Conservation (phyloP, 1,140 invertebrate species). For the Listronotus bonariensis region DNA sequence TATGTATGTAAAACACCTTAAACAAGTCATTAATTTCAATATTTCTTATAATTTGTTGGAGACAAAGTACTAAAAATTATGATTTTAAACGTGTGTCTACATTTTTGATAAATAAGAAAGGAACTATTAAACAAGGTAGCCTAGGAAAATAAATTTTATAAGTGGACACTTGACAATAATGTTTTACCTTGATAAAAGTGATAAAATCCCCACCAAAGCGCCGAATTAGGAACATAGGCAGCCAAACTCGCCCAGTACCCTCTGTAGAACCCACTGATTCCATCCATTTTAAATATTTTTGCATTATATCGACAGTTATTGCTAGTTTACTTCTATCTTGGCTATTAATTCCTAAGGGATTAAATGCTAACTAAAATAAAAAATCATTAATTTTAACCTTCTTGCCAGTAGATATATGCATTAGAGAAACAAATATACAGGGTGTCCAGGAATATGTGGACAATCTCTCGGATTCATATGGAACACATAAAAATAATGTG, state of each 20-base stretch:
- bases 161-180: no score
- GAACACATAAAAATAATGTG: no score
- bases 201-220: slow-evolving; percentile 96
- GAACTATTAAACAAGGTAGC: not conserved
- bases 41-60: no score
- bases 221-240: slow-evolving; percentile 94
- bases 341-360: slow-evolving; percentile 43
- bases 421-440: no score
- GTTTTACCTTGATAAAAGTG: slow-evolving; percentile 92
- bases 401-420: no score
- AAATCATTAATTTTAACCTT: not conserved
- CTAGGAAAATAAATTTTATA: not conserved
- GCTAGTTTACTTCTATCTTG: slow-evolving; percentile 63
- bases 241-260: slow-evolving; percentile 90
- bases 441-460: no score
- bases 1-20: no score
- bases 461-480: no score
- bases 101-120: no score
- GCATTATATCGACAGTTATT: slow-evolving; percentile 67
- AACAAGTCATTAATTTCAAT: no score
- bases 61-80: no score
- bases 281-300: slow-evolving; percentile 77
- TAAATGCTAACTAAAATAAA: slow-evolving; percentile 42
- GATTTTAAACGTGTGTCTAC: no score
- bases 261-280: slow-evolving; percentile 86